A percentile compares a stretch with the other conserved stretches of the same genome.
These are phyloP conservation scores for Pentalonia nigronervosa DNA, from an alignment of 1,140 invertebrate species.

Conservation along the genomic window DNA sequence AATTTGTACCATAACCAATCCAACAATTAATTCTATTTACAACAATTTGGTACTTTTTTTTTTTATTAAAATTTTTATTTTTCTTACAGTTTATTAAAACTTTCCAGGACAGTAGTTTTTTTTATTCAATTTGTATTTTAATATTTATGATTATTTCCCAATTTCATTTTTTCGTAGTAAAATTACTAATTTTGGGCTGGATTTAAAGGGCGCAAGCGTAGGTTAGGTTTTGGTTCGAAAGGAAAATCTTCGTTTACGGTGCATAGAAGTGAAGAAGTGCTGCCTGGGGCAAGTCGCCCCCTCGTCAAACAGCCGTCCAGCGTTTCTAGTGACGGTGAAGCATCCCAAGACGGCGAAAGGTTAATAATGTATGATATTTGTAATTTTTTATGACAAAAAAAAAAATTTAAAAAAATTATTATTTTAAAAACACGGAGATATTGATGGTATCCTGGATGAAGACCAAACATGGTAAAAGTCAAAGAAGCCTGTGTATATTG, in stretches of 20 bases:
- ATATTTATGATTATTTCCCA: neutral
- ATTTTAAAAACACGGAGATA: slow-evolving; percentile 26
- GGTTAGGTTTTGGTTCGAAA: slow-evolving; percentile 93
- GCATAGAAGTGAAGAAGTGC: slow-evolving; percentile 93
- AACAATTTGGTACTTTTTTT: neutral
- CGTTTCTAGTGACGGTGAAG: slow-evolving; percentile 90
- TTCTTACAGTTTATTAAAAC: neutral
- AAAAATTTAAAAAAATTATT: neutral
- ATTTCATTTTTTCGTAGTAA: slow-evolving; percentile 21
- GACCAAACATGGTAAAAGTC: slow-evolving; percentile 58
- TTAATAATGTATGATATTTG: slow-evolving; percentile 65
- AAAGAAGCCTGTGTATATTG: slow-evolving; percentile 56
- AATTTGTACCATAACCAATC: neutral
- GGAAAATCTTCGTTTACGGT: slow-evolving; percentile 94
- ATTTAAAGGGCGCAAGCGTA: slow-evolving; percentile 85
- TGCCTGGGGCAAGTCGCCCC: slow-evolving; percentile 82
- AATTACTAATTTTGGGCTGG: slow-evolving; percentile 57
- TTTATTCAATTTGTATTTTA: slow-evolving; percentile 17
- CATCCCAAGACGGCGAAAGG: slow-evolving; percentile 82
- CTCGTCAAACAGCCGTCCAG: slow-evolving; percentile 82
- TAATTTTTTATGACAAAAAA: slow-evolving; percentile 31
- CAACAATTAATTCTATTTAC: neutral
- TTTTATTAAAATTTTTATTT: neutral
- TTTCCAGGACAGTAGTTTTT: neutral
- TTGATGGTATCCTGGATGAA: slow-evolving; percentile 55